These are phyloP conservation scores for Epinephelus fuscoguttatus DNA, from an alignment of 2,113 vertebrate genomes.

Conservation along the genomic window DNA sequence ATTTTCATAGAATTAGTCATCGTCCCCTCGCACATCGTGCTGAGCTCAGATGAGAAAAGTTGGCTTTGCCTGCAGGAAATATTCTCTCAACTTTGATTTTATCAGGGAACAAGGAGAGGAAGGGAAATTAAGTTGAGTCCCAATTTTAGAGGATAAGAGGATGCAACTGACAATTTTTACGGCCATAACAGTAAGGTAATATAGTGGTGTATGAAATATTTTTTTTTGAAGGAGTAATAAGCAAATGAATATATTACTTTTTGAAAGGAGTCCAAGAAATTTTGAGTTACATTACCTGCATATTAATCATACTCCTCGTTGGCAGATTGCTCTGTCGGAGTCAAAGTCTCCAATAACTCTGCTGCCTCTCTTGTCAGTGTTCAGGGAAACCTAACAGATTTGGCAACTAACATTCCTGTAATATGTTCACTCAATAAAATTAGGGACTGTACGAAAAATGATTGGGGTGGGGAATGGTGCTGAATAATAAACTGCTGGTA, in stretches of 20 bases:
- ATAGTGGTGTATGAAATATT: constrained; percentile 18
- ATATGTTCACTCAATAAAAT: constrained; percentile 41
- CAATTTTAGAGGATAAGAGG: constrained; percentile 61
- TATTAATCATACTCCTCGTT: constrained; percentile 35
- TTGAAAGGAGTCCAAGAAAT: constrained; percentile 51
- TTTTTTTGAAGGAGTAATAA: constrained; percentile 37
- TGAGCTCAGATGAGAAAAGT: constrained; percentile 60
- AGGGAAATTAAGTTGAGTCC: constrained; percentile 60
- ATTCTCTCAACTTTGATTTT: constrained; percentile 70
- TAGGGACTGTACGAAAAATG: constrained; percentile 9
- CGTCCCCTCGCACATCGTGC: constrained; percentile 39
- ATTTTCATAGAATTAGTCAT: constrained; percentile 77
- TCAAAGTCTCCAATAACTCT: constrained; percentile 27
- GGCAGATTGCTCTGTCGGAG: constrained; percentile 25
- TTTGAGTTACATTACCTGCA: constrained; percentile 35
- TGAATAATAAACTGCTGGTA: not conserved
- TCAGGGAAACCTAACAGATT: constrained; percentile 13
- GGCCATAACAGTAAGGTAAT: constrained; percentile 37
- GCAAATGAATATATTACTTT: constrained; percentile 39
- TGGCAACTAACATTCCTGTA: constrained; percentile 15
- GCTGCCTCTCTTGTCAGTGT: constrained; percentile 17
- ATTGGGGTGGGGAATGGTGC: not conserved
- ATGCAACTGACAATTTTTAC: constrained; percentile 55
- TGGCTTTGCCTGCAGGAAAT: constrained; percentile 63
- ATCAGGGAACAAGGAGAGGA: constrained; percentile 49